Evolutionary conservation across 2,113 vertebrate genomes (phyloP).

Genomic region (Microcebus ravelobensis): DNA sequence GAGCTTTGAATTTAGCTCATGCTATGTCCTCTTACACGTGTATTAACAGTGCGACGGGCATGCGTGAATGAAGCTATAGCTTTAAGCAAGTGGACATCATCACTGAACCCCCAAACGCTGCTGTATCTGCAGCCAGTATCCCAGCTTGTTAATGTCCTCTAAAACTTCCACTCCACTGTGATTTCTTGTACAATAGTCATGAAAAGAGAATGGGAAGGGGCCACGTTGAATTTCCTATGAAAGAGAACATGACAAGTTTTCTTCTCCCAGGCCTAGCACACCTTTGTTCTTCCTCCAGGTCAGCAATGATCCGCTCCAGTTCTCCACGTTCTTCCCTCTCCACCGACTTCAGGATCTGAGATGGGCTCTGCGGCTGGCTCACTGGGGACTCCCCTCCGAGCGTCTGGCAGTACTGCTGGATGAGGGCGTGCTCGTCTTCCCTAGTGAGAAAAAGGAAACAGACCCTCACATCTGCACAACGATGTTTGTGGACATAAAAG

Average conservation of each 20-base stretch:
- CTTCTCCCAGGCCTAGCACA: conserved; percentile 59
- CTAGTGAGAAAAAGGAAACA: conserved; percentile 79
- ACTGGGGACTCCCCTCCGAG: conserved; percentile 94
- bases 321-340: conserved; percentile 96
- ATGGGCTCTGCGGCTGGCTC: conserved; percentile 96
- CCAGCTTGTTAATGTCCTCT: rapidly evolving
- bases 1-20: neutral
- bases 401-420: conserved; percentile 97
- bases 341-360: conserved; percentile 96
- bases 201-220: neutral
- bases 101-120: neutral
- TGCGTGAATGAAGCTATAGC: neutral
- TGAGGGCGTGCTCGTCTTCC: conserved; percentile 97
- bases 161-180: neutral
- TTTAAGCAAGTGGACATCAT: neutral
- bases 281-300: conserved; percentile 98
- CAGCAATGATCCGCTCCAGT: conserved; percentile 93
- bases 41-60: neutral
- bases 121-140: neutral
- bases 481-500: neutral
- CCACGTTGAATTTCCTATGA: rapidly evolving
- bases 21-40: neutral
- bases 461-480: neutral
- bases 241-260: neutral
- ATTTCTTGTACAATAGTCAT: neutral